A percentile compares a stretch with the other conserved stretches of the same genome.
Evolutionary conservation across 2,888 invertebrate species (phyloP).

Genomic region (Cordylochernes scorpioides): DNA sequence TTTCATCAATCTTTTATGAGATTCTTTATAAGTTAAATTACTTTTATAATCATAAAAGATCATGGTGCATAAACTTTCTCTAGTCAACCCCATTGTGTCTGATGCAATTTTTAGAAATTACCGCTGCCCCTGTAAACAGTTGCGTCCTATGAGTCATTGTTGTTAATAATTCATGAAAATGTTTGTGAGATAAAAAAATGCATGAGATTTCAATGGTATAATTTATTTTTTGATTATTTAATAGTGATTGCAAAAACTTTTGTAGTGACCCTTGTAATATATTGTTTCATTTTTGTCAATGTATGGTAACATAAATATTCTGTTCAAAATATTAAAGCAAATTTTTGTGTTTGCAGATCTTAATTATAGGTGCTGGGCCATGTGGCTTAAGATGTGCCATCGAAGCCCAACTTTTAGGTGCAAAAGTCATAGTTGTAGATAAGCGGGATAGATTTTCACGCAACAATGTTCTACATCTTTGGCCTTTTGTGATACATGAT

Average conservation of each 20-base stretch:
- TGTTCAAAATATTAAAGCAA: neutral
- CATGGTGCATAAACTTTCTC: too few relatives aligned
- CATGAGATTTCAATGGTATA: too few relatives aligned
- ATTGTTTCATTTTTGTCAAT: neutral
- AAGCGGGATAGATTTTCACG: conserved; percentile 78
- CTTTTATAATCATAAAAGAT: too few relatives aligned
- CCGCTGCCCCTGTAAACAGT: too few relatives aligned
- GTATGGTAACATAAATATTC: neutral
- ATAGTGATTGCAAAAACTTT: too few relatives aligned
- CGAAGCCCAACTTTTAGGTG: conserved; percentile 79
- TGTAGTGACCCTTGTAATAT: neutral
- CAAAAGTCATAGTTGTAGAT: conserved; percentile 58
- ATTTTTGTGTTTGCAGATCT: conserved; percentile 22
- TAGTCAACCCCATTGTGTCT: too few relatives aligned
- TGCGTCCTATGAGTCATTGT: too few relatives aligned
- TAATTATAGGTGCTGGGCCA: conserved; percentile 86
- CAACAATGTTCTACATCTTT: conserved; percentile 88
- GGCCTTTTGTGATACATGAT: conserved; percentile 95
- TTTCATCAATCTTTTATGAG: too few relatives aligned
- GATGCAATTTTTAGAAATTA: too few relatives aligned
- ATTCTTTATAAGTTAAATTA: too few relatives aligned
- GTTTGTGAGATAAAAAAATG: neutral
- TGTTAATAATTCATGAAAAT: too few relatives aligned
- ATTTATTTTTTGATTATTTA: too few relatives aligned
- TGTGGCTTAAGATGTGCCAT: conserved; percentile 84